A percentile compares a stretch with the other conserved stretches of the same genome.
Conservation (phyloP, 2,888 invertebrate genomes). For the Arctia plantaginis region DNA sequence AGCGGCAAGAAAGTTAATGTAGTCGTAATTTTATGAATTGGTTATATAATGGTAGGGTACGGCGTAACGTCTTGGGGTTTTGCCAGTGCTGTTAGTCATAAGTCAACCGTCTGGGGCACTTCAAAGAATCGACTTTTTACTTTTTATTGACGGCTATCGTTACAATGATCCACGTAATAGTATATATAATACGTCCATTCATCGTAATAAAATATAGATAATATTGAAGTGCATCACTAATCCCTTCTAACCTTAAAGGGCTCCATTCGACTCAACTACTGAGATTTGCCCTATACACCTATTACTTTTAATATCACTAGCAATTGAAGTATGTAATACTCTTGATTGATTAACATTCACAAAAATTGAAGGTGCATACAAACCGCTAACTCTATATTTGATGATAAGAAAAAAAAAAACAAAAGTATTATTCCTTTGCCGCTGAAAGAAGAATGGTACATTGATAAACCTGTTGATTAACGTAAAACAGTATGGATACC, state of each 20-base stretch:
- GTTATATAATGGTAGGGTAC: background rate
- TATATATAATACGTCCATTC: too few relatives aligned
- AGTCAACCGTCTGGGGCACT: slow-evolving; percentile 20
- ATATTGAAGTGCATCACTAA: background rate
- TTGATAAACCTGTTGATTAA: background rate
- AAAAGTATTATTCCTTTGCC: background rate
- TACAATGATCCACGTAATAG: background rate
- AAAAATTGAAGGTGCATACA: background rate
- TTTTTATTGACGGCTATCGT: background rate
- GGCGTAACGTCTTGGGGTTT: slow-evolving; percentile 21
- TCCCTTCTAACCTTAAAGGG: background rate
- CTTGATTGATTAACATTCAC: background rate
- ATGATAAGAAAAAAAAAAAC: background rate
- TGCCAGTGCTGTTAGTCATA: slow-evolving; percentile 32
- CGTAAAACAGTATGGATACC: background rate
- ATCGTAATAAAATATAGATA: background rate
- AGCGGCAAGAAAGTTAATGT: background rate
- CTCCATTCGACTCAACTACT: background rate
- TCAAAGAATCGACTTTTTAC: background rate
- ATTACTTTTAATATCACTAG: background rate
- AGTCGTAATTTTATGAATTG: background rate
- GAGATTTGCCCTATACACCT: background rate
- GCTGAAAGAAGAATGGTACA: background rate
- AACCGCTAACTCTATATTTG: background rate
- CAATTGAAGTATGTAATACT: background rate